Evolutionary conservation across 2,888 invertebrate genomes (phyloP).

Genomic region (Cloeon dipterum): DNA sequence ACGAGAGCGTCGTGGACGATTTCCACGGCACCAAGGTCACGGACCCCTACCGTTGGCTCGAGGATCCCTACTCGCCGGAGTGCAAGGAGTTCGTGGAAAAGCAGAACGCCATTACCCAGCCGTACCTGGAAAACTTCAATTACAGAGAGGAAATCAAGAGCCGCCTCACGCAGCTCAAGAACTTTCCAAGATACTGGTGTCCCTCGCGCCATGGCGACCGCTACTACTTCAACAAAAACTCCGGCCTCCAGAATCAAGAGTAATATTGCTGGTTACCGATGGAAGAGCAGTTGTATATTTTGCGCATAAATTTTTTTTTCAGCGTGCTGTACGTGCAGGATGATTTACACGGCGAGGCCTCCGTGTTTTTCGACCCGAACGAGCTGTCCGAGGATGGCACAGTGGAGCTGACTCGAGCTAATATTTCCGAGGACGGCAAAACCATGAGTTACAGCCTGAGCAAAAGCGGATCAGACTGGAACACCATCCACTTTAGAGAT

Average conservation of each 20-base stretch:
- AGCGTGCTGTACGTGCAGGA: slow-evolving; percentile 84
- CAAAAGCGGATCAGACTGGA: slow-evolving; percentile 90
- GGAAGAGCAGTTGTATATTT: not conserved
- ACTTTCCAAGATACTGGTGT: slow-evolving; percentile 87
- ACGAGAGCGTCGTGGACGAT: not conserved
- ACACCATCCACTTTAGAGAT: slow-evolving; percentile 62
- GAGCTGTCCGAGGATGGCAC: slow-evolving; percentile 76
- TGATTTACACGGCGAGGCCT: slow-evolving; percentile 44
- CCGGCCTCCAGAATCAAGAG: slow-evolving; percentile 93
- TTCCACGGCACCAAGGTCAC: slow-evolving; percentile 22
- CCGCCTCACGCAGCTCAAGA: slow-evolving; percentile 75
- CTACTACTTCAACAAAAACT: slow-evolving; percentile 84
- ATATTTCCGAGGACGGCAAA: slow-evolving; percentile 76
- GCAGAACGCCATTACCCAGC: slow-evolving; percentile 71
- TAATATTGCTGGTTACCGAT: slow-evolving; percentile 15
- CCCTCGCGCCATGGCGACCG: slow-evolving; percentile 58
- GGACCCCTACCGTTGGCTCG: slow-evolving; percentile 92
- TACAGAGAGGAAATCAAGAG: slow-evolving; percentile 47
- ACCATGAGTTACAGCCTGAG: slow-evolving; percentile 82
- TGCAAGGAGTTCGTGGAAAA: slow-evolving; percentile 75
- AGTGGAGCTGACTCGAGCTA: slow-evolving; percentile 45
- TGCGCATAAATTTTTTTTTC: too few relatives aligned
- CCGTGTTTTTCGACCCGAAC: slow-evolving; percentile 90
- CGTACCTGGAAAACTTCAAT: slow-evolving; percentile 56
- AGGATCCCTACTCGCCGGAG: slow-evolving; percentile 82